A percentile compares a stretch with the other conserved stretches of the same genome.
These are phyloP conservation scores for Tachysurus vachellii DNA, from an alignment of 2,113 vertebrate species.

Conservation along the genomic window DNA sequence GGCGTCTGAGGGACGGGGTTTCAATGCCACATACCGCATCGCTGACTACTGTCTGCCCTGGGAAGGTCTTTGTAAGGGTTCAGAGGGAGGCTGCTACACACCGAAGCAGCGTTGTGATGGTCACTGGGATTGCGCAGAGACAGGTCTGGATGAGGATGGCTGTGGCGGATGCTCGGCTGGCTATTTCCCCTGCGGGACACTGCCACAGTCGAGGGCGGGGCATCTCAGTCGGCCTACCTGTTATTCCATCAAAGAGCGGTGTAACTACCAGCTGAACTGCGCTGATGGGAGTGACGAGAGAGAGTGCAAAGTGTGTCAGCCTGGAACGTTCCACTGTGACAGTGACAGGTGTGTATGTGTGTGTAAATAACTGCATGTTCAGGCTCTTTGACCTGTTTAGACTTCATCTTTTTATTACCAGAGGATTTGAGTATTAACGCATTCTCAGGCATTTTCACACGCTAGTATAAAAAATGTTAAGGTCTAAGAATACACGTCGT, in stretches of 20 bases:
- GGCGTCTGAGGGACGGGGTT: conserved; percentile 70
- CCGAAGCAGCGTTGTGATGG: conserved; percentile 81
- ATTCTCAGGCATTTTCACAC: not conserved
- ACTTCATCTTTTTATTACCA: not conserved
- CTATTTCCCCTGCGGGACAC: conserved; percentile 77
- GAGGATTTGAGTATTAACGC: not conserved
- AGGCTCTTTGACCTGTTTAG: not conserved
- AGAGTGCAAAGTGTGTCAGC: conserved; percentile 82
- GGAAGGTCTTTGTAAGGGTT: conserved; percentile 81
- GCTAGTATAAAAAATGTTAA: not conserved
- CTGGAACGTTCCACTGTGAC: conserved; percentile 85
- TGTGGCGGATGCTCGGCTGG: conserved; percentile 74
- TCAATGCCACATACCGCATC: conserved; percentile 87
- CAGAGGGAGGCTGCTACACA: conserved; percentile 74
- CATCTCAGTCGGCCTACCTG: conserved; percentile 69
- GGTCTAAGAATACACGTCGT: not conserved
- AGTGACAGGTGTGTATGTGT: conserved; percentile 73
- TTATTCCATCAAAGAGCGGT: conserved; percentile 78
- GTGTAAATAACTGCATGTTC: not conserved
- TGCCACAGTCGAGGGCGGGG: conserved; percentile 54
- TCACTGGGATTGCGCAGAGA: conserved; percentile 83
- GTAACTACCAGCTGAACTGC: conserved; percentile 90
- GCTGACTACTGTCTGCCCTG: conserved; percentile 83
- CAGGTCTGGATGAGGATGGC: conserved; percentile 80
- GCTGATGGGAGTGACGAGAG: conserved; percentile 82